Percentiles rank a stretch among this genome's conserved stretches.
These are phyloP conservation scores for Poliocrania exsul DNA, from an alignment of 2,797 vertebrate genomes.

Conservation along the genomic window DNA sequence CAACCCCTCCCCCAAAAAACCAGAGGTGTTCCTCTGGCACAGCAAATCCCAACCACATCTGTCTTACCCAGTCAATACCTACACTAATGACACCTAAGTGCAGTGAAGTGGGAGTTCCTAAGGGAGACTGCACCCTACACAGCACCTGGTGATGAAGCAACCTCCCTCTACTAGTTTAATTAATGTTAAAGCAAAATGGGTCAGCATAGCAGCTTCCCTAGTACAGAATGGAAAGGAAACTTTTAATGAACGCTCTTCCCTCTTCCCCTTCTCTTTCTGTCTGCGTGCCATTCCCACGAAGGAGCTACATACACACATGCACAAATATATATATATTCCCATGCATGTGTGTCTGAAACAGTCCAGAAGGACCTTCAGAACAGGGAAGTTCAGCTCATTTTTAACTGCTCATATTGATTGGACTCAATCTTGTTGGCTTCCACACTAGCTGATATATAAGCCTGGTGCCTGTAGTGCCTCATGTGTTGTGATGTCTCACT, in stretches of 20 bases:
- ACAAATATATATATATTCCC: not conserved
- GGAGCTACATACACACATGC: not conserved
- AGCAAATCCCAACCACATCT: not conserved
- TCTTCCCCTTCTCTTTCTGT: not conserved
- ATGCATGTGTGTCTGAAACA: not conserved
- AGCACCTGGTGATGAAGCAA: not conserved
- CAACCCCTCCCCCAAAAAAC: not conserved
- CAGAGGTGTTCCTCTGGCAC: not conserved
- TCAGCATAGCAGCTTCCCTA: not conserved
- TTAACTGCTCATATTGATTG: not conserved
- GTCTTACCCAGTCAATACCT: not conserved
- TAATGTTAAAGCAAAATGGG: not conserved
- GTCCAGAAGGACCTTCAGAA: not conserved
- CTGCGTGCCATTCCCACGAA: not conserved
- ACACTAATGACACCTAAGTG: not conserved
- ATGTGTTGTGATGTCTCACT: not conserved
- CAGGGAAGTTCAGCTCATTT: not conserved
- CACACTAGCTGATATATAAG: not conserved
- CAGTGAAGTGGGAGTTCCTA: not conserved
- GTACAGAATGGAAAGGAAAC: not conserved
- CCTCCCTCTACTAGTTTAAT: not conserved
- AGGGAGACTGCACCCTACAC: not conserved
- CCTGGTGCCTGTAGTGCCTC: not conserved
- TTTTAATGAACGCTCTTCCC: accelerated
- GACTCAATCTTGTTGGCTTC: not conserved